A percentile compares a stretch with the other conserved stretches of the same genome.
Conservation (phyloP, 1,140 invertebrate species). For the Solen grandis region DNA sequence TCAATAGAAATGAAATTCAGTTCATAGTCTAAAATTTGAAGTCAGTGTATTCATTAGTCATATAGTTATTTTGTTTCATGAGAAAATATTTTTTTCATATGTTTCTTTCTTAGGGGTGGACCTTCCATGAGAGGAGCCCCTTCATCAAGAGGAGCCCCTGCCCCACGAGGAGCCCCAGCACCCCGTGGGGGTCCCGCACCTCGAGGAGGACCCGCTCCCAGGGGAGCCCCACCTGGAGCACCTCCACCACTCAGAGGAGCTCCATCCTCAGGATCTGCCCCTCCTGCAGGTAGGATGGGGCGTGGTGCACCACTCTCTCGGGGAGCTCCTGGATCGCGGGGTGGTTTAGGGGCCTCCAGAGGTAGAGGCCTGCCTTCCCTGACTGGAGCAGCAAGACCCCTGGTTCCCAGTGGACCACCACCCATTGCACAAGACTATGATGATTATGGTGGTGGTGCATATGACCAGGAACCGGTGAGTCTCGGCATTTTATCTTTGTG, state of each 20-base stretch:
- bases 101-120: too few species aligned
- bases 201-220: constrained; percentile 12
- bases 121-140: constrained; percentile 5
- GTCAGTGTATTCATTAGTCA: too few species aligned
- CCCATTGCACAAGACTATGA: constrained; percentile 51
- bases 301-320: neutral
- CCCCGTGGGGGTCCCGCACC: constrained; percentile 18
- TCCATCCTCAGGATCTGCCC: too few species aligned
- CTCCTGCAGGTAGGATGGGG: neutral
- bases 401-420: constrained; percentile 6
- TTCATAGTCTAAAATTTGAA: too few species aligned
- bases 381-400: neutral
- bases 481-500: too few species aligned
- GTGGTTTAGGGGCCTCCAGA: neutral
- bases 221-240: constrained; percentile 33
- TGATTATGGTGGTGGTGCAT: constrained; percentile 53
- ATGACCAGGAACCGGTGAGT: constrained; percentile 11
- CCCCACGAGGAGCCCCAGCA: constrained; percentile 22
- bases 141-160: constrained; percentile 14
- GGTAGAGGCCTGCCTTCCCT: neutral
- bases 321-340: neutral
- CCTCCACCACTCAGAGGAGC: constrained; percentile 26
- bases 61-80: too few species aligned
- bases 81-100: too few species aligned
- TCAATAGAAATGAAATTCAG: too few species aligned